Conservation (phyloP, 2,113 vertebrate genomes). For the Scomber scombrus region DNA sequence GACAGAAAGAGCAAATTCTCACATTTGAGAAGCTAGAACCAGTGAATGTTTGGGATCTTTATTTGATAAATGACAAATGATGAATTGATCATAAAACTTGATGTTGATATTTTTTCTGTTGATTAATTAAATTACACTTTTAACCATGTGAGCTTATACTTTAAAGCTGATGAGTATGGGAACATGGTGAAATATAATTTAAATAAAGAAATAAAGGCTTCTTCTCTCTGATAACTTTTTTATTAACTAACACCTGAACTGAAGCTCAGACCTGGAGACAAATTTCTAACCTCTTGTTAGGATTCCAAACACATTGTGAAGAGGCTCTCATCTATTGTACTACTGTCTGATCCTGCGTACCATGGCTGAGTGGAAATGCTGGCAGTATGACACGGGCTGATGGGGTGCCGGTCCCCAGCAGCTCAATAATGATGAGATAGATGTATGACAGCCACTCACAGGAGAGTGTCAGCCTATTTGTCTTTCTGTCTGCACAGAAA, state of each 20-base stretch:
- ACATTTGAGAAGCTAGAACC: too few species aligned
- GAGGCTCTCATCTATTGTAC: slow-evolving; percentile 49
- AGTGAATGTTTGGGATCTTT: too few species aligned
- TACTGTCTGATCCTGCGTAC: slow-evolving; percentile 34
- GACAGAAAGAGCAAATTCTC: too few species aligned
- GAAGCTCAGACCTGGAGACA: slow-evolving; percentile 1
- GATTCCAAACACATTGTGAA: slow-evolving; percentile 46
- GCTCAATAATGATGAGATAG: slow-evolving; percentile 82
- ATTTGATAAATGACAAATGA: too few species aligned
- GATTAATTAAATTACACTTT: too few species aligned
- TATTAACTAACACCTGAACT: neutral
- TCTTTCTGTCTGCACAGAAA: slow-evolving; percentile 80
- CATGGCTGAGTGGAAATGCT: slow-evolving; percentile 44
- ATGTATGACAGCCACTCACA: slow-evolving; percentile 82
- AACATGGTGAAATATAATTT: too few species aligned
- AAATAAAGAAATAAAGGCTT: neutral
- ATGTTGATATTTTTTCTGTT: too few species aligned
- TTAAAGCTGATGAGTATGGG: too few species aligned
- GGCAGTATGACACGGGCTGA: slow-evolving; percentile 65
- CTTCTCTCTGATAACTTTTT: neutral
- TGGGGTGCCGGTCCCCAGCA: slow-evolving; percentile 58
- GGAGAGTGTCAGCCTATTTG: slow-evolving; percentile 81
- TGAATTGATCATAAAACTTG: too few species aligned
- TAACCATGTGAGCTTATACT: too few species aligned
- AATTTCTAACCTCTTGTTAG: slow-evolving; percentile 19